These are phyloP conservation scores for Dunckerocampus dactyliophorus DNA, from an alignment of 2,113 vertebrate genomes.

Conservation along the genomic window DNA sequence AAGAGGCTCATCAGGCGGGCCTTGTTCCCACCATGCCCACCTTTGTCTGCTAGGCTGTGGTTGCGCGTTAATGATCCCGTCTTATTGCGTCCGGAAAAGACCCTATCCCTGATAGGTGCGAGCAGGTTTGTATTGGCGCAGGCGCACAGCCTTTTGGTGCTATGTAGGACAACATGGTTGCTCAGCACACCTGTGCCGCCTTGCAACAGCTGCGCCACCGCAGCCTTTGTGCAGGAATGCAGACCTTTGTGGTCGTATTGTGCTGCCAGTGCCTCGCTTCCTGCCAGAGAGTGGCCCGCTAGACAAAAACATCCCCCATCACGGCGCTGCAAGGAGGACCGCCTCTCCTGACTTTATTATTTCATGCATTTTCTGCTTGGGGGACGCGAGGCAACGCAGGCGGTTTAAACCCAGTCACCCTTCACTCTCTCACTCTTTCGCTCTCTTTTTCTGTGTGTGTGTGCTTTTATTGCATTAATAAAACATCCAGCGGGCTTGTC, in stretches of 20 bases:
- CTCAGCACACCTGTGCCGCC: conserved; percentile 1
- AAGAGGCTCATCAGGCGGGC: conserved; percentile 44
- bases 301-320: conserved; percentile 17
- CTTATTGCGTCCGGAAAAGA: too few species aligned
- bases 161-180: conserved; percentile 1
- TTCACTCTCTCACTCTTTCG: neutral
- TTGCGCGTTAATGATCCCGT: conserved; percentile 36
- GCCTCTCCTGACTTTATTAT: conserved; percentile 39
- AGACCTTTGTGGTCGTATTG: conserved; percentile 39
- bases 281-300: conserved; percentile 6
- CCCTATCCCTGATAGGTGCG: too few species aligned
- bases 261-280: conserved; percentile 33
- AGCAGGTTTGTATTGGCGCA: too few species aligned
- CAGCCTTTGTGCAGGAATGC: conserved; percentile 49
- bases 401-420: conserved; percentile 52
- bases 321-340: conserved; percentile 19
- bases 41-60: conserved; percentile 38
- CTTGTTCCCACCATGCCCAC: conserved; percentile 44
- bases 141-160: too few species aligned
- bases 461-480: conserved; percentile 64
- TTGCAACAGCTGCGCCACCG: neutral
- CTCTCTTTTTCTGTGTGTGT: neutral
- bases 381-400: conserved; percentile 30
- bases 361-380: conserved; percentile 35
- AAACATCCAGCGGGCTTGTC: conserved; percentile 61